A percentile compares a stretch with the other conserved stretches of the same genome.
Conservation (phyloP, 2,113 vertebrate genomes). For the Rhagologus leucostigma region DNA sequence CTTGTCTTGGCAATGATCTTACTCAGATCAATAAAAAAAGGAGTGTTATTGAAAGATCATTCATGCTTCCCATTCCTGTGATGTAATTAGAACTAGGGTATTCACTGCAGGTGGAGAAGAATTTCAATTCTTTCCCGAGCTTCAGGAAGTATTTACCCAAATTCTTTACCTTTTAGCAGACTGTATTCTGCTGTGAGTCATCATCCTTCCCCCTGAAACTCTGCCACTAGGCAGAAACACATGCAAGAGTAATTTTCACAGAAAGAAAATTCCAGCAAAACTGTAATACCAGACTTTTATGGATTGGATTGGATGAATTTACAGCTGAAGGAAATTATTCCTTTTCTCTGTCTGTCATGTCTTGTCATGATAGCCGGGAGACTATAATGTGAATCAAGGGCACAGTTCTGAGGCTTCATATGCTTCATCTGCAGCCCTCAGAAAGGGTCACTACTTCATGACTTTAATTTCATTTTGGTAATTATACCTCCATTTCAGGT, state of each 20-base stretch:
- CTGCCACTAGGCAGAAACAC: neutral
- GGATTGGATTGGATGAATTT: neutral
- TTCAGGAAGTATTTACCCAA: neutral
- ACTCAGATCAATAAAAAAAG: neutral
- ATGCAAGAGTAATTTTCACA: neutral
- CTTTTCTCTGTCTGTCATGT: neutral
- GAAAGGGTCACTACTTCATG: neutral
- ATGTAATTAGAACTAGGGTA: neutral
- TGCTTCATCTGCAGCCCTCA: neutral
- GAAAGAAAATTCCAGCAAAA: neutral
- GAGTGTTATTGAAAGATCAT: neutral
- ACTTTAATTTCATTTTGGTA: neutral
- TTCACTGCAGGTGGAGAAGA: neutral
- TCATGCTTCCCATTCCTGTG: neutral
- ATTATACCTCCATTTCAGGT: neutral
- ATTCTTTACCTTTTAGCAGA: neutral
- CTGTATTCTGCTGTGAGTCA: neutral
- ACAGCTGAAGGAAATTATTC: neutral
- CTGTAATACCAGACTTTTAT: neutral
- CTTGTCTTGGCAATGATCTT: neutral
- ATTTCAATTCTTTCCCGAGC: neutral
- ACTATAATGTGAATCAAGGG: neutral
- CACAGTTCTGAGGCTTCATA: neutral
- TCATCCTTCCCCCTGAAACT: neutral
- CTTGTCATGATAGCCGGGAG: neutral